phyloP scores from a whole-genome alignment of 2,797 vertebrate genomes.

The Saxicola maurus region DNA sequence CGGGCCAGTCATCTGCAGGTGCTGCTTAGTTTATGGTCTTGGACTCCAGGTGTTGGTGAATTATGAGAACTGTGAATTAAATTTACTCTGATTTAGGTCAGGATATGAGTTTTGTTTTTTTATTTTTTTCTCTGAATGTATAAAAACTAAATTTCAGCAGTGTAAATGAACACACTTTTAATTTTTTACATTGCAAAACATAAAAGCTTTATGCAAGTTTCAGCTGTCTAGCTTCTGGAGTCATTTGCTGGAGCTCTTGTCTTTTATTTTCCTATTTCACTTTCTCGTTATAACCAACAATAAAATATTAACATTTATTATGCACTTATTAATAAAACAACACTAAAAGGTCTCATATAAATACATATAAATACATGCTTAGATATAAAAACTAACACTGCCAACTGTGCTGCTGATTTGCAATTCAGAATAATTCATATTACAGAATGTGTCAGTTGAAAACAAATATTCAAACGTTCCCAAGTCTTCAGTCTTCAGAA shows the following conservation, averaged over 20 bases:
- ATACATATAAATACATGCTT: background rate
- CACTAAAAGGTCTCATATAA: background rate
- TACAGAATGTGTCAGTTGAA: conserved; percentile 64
- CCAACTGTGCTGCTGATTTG: background rate
- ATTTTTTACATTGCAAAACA: background rate
- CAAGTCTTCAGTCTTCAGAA: conserved; percentile 74
- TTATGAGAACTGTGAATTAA: background rate
- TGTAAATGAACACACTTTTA: background rate
- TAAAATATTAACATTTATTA: background rate
- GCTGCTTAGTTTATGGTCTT: background rate
- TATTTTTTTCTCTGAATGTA: background rate
- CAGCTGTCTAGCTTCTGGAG: background rate
- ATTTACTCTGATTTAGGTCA: background rate
- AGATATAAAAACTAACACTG: background rate
- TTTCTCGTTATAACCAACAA: background rate
- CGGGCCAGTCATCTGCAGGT: background rate
- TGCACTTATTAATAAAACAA: background rate
- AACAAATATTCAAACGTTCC: conserved; percentile 64
- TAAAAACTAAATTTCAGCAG: background rate
- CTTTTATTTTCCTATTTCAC: background rate
- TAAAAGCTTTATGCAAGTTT: background rate
- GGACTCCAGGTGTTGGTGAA: background rate
- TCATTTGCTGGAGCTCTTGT: background rate
- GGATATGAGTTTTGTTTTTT: background rate
- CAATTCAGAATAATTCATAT: conserved; percentile 8